Evolutionary conservation across 2,797 vertebrate species (phyloP).

Genomic region (Galago senegalensis): DNA sequence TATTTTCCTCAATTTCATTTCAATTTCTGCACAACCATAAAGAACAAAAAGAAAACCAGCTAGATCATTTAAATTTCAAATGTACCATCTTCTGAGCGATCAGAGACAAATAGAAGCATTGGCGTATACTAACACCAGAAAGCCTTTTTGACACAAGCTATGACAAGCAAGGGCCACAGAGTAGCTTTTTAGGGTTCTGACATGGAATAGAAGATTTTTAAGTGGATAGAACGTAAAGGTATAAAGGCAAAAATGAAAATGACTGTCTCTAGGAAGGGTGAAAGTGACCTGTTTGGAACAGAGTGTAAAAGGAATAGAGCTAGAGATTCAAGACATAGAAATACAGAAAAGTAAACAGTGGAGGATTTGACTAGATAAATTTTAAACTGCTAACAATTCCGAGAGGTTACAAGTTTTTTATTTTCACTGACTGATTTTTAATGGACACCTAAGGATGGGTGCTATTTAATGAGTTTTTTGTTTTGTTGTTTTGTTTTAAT

Average conservation of each 20-base stretch:
- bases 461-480: neutral
- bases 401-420: neutral
- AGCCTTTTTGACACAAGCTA: neutral
- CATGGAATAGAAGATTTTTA: neutral
- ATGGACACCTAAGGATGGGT: neutral
- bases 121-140: neutral
- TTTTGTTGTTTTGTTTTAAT: neutral
- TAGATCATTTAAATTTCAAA: slow-evolving; percentile 49
- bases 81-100: slow-evolving; percentile 12
- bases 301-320: neutral
- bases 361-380: neutral
- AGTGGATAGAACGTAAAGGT: neutral
- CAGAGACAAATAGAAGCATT: slow-evolving; percentile 5
- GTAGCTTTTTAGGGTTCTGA: neutral
- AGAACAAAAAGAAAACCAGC: neutral
- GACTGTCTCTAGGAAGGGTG: neutral
- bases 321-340: neutral
- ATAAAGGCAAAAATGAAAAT: slow-evolving; percentile 13
- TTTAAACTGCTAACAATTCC: neutral
- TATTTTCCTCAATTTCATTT: slow-evolving; percentile 7
- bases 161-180: neutral
- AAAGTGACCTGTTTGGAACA: neutral
- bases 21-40: neutral
- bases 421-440: slow-evolving; percentile 33
- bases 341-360: neutral